Evolutionary conservation across 2,797 vertebrate genomes (phyloP).

Genomic region (Naso thynnoides): DNA sequence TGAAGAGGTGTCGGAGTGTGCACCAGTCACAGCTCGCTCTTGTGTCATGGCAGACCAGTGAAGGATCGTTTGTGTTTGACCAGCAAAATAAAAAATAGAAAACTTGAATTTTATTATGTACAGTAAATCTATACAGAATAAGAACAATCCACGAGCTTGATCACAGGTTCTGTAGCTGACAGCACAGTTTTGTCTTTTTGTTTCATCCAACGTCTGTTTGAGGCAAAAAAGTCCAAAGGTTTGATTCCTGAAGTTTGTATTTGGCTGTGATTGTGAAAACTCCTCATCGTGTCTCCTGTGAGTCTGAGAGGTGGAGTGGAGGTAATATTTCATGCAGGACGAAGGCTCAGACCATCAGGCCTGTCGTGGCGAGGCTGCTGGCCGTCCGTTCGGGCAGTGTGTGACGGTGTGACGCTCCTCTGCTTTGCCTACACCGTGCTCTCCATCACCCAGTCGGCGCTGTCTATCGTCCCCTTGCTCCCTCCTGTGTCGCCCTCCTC

Average conservation of each 20-base stretch:
- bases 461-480: constrained; percentile 87
- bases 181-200: not conserved
- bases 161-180: not conserved
- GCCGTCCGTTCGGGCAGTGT: constrained; percentile 26
- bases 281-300: not conserved
- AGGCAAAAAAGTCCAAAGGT: constrained; percentile 24
- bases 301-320: constrained; percentile 8
- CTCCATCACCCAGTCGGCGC: constrained; percentile 95
- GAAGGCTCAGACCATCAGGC: constrained; percentile 44
- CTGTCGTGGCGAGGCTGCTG: constrained; percentile 23
- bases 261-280: constrained; percentile 34
- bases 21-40: constrained; percentile 3
- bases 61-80: constrained; percentile 50
- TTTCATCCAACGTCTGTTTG: constrained; percentile 4
- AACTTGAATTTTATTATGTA: constrained; percentile 63
- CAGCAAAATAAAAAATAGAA: constrained; percentile 76
- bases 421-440: constrained; percentile 81
- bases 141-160: constrained; percentile 25
- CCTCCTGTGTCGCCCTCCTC: constrained; percentile 87
- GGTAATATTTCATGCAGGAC: constrained; percentile 48
- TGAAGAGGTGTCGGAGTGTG: constrained; percentile 17
- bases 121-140: constrained; percentile 56
- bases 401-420: constrained; percentile 12
- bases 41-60: constrained; percentile 34
- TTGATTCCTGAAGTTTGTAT: constrained; percentile 12